Conservation (phyloP, 2,797 vertebrate genomes). For the Crocodylus rhombifer region DNA sequence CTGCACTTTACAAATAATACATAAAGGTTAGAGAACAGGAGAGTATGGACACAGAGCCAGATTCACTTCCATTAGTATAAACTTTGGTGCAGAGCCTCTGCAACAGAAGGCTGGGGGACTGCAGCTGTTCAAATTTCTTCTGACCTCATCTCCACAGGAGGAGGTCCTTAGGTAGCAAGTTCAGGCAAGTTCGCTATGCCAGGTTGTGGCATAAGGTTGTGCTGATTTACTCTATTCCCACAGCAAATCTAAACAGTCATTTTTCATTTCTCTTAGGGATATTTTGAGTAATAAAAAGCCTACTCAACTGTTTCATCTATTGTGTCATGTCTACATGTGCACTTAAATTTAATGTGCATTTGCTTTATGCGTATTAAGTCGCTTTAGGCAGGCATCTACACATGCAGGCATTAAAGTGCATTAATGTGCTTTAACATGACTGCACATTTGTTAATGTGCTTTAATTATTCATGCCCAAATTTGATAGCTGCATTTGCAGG, state of each 20-base stretch:
- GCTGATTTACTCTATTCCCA: conserved; percentile 34
- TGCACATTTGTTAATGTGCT: too few relatives aligned
- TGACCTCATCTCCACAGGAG: neutral
- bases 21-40: neutral
- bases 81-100: neutral
- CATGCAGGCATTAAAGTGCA: too few relatives aligned
- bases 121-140: neutral
- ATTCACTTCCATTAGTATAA: neutral
- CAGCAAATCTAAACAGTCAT: conserved; percentile 39
- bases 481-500: too few relatives aligned
- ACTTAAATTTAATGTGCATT: too few relatives aligned
- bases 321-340: neutral
- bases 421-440: too few relatives aligned
- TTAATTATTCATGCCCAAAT: too few relatives aligned
- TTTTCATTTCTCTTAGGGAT: conserved; percentile 28
- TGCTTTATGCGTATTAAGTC: too few relatives aligned
- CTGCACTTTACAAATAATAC: neutral
- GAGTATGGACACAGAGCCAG: neutral
- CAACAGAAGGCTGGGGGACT: neutral
- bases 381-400: too few relatives aligned
- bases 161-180: neutral
- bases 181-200: neutral
- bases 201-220: neutral
- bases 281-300: conserved; percentile 69
- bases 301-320: conserved; percentile 62